Conservation (phyloP, 1,140 invertebrate species). For the Lordiphosa mommai region DNA sequence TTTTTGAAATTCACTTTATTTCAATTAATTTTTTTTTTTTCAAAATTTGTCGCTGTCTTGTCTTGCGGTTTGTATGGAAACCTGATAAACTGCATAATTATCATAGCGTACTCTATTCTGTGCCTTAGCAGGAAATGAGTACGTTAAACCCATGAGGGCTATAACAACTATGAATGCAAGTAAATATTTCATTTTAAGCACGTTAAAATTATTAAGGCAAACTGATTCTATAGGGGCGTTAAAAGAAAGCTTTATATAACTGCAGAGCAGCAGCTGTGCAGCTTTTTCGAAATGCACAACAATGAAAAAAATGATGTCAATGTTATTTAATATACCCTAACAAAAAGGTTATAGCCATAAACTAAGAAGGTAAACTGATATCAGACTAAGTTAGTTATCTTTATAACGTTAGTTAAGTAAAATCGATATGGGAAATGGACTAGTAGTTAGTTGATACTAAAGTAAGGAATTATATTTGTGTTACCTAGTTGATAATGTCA, state of each 20-base stretch:
- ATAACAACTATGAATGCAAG: conserved; percentile 22
- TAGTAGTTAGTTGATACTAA: neutral
- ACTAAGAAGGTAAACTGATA: neutral
- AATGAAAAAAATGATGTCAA: too few species aligned
- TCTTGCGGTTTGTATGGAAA: neutral
- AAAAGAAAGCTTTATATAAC: neutral
- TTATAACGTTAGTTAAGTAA: too few species aligned
- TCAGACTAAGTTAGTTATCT: neutral
- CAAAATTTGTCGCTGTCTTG: conserved; percentile 16
- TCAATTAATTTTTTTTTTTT: neutral
- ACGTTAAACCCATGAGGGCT: neutral
- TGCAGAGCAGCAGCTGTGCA: neutral
- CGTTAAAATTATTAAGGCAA: neutral
- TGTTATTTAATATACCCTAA: too few species aligned
- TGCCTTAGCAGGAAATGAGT: neutral
- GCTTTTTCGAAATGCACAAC: too few species aligned
- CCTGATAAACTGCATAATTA: conserved; percentile 32
- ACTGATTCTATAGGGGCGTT: neutral
- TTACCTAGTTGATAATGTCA: neutral
- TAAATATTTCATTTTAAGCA: conserved; percentile 7
- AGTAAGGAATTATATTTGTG: neutral
- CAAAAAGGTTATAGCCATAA: neutral
- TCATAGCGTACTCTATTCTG: conserved; percentile 22
- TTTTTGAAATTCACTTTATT: too few species aligned
- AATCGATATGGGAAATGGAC: too few species aligned